These are phyloP conservation scores for Stenodema calcarata DNA, from an alignment of 2,888 invertebrate species.

Conservation along the genomic window DNA sequence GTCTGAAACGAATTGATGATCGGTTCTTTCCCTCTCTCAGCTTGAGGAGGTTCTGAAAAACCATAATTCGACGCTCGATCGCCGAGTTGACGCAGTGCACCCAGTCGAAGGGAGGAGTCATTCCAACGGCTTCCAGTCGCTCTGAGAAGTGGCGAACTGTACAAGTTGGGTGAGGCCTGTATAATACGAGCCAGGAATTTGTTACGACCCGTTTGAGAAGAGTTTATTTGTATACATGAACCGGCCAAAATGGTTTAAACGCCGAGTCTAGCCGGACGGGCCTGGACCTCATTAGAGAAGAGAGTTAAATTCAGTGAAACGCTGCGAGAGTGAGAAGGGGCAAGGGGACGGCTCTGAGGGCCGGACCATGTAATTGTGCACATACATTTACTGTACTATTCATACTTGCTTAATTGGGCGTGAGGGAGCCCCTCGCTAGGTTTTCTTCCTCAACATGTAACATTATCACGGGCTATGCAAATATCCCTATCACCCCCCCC, in stretches of 20 bases:
- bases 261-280: not conserved
- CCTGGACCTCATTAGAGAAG: conserved; percentile 23
- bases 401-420: conserved; percentile 32
- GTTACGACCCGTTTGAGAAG: conserved; percentile 8
- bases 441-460: conserved; percentile 32
- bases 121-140: not conserved
- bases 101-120: too few relatives aligned
- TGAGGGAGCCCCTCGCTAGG: not conserved
- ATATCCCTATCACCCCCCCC: not conserved
- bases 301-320: conserved; percentile 28
- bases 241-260: not conserved
- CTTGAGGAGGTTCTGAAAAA: too few relatives aligned
- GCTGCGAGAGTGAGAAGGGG: not conserved
- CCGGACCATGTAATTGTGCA: conserved; percentile 26
- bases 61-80: too few relatives aligned
- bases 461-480: conserved; percentile 32
- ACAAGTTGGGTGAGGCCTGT: not conserved
- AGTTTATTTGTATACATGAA: not conserved
- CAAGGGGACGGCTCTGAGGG: not conserved
- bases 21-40: too few relatives aligned
- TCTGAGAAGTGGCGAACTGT: not conserved
- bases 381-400: conserved; percentile 28
- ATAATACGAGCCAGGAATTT: not conserved
- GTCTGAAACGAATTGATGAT: too few relatives aligned
- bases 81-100: too few relatives aligned